A percentile compares a stretch with the other conserved stretches of the same genome.
Evolutionary conservation across 2,888 invertebrate species (phyloP).

Genomic region (Microplitis manilae): DNA sequence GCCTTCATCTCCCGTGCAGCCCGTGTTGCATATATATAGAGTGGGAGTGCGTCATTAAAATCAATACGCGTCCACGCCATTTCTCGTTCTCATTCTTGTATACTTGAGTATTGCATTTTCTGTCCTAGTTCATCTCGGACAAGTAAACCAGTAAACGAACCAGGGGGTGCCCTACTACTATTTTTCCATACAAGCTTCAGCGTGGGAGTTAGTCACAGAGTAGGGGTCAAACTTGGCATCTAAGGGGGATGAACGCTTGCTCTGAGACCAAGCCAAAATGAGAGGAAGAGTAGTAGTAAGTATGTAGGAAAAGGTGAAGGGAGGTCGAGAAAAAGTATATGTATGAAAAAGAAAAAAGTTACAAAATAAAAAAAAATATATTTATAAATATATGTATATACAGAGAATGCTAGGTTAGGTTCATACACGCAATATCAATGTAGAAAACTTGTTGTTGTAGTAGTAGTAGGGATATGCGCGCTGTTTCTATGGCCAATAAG

Average conservation of each 20-base stretch:
- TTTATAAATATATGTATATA: background rate
- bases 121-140: slow-evolving; percentile 45
- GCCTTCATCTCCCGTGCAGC: slow-evolving; percentile 57
- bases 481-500: slow-evolving; percentile 69
- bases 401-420: slow-evolving; percentile 33
- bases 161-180: slow-evolving; percentile 20
- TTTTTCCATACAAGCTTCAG: slow-evolving; percentile 33
- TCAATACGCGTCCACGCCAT: slow-evolving; percentile 66
- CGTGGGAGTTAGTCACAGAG: slow-evolving; percentile 23
- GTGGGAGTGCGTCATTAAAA: slow-evolving; percentile 70
- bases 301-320: slow-evolving; percentile 1
- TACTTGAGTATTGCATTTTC: slow-evolving; percentile 41
- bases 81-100: slow-evolving; percentile 56
- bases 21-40: slow-evolving; percentile 39
- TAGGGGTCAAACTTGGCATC: slow-evolving; percentile 34
- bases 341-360: slow-evolving; percentile 15
- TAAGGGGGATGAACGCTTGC: slow-evolving; percentile 35
- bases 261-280: slow-evolving; percentile 44
- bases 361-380: background rate
- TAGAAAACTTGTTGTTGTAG: slow-evolving; percentile 46
- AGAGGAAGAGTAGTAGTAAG: slow-evolving; percentile 33
- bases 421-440: slow-evolving; percentile 56
- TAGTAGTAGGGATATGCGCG: slow-evolving; percentile 52
- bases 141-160: slow-evolving; percentile 54
- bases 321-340: slow-evolving; percentile 18